Conservation (phyloP, 2,113 vertebrate genomes). For the Caranx ignobilis region DNA sequence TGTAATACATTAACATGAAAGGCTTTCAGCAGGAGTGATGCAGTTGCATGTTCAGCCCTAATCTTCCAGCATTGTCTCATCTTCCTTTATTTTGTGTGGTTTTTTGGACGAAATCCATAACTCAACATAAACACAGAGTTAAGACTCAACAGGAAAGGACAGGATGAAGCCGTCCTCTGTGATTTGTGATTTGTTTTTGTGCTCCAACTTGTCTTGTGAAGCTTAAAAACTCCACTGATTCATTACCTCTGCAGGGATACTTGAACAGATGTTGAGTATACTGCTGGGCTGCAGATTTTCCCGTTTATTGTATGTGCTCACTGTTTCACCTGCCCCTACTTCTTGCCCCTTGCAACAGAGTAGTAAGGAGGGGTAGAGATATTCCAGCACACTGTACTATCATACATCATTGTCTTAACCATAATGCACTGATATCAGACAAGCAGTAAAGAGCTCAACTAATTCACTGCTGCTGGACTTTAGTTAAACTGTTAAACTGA, state of each 20-base stretch:
- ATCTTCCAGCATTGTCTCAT: neutral
- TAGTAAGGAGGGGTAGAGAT: no score
- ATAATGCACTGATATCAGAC: no score
- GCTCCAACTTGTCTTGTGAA: neutral
- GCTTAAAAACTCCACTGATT: slow-evolving; percentile 13
- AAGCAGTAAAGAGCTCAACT: no score
- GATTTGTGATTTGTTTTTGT: neutral
- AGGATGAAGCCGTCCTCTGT: neutral
- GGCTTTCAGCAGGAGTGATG: neutral
- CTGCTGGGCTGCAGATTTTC: neutral
- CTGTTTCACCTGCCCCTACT: no score
- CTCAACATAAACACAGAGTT: neutral
- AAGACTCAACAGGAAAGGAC: neutral
- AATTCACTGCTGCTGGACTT: no score
- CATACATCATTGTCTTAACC: no score
- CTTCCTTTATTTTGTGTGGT: neutral
- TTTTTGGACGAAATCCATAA: neutral
- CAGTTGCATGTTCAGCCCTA: neutral
- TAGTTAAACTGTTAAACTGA: no score
- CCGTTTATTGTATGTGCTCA: neutral
- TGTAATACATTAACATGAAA: neutral
- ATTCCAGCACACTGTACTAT: no score
- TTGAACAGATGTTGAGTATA: slow-evolving; percentile 16
- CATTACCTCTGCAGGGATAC: slow-evolving; percentile 9
- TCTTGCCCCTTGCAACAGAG: no score